Conservation (phyloP, 1,140 invertebrate genomes). For the Panagrolaimus sp. region DNA sequence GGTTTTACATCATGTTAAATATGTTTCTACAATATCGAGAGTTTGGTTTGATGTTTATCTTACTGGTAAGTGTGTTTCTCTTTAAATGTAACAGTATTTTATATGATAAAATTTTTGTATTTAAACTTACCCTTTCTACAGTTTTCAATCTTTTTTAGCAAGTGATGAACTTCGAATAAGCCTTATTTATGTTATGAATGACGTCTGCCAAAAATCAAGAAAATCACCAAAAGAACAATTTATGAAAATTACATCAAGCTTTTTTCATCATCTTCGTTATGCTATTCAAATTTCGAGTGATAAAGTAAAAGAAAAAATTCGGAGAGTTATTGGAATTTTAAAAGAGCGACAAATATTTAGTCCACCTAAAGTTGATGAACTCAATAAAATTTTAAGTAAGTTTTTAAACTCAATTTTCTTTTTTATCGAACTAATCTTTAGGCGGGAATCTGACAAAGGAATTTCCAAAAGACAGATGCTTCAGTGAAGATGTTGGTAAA, state of each 20-base stretch:
- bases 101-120: too few species aligned
- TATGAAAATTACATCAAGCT: slow-evolving; percentile 24
- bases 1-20: slow-evolving; percentile 47
- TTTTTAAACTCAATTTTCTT: background rate
- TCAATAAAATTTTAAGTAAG: background rate
- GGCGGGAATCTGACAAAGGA: background rate
- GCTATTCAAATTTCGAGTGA: slow-evolving; percentile 23
- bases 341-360: slow-evolving; percentile 31
- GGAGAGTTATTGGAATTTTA: slow-evolving; percentile 51
- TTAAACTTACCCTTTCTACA: slow-evolving; percentile 11
- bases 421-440: background rate
- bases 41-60: slow-evolving; percentile 44
- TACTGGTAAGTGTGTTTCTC: slow-evolving; percentile 34
- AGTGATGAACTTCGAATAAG: slow-evolving; percentile 41
- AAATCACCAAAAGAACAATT: slow-evolving; percentile 41
- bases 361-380: slow-evolving; percentile 2
- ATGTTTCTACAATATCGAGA: slow-evolving; percentile 44
- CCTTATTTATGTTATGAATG: slow-evolving; percentile 54
- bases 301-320: slow-evolving; percentile 45
- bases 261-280: background rate
- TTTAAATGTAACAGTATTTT: background rate
- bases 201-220: slow-evolving; percentile 52
- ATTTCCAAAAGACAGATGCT: too few species aligned
- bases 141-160: slow-evolving; percentile 22
- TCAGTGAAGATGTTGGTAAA: too few species aligned